Percentiles rank a stretch among this genome's conserved stretches.
phyloP scores from a whole-genome alignment of 92 coral and sea anemone genomes.

The Epizoanthus ramosus region DNA sequence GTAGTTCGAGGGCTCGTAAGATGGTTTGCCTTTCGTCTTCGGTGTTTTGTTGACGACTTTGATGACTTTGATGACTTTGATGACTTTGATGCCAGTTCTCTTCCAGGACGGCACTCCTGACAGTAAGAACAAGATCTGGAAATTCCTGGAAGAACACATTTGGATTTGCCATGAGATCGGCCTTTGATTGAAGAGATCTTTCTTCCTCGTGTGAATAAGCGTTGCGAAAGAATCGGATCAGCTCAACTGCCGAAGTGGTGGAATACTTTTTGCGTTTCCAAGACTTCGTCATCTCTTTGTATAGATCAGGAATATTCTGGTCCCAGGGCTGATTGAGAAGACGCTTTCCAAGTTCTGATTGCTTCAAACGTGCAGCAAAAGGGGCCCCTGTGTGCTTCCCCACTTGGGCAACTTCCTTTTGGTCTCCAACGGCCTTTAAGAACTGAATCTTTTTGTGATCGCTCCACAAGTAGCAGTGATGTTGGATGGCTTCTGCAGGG shows the following conservation, averaged over 20 bases:
- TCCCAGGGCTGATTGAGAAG: no score
- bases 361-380: no score
- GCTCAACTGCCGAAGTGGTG: conserved; percentile 45
- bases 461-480: conserved; percentile 66
- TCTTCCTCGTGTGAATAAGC: conserved; percentile 67
- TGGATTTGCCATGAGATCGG: conserved; percentile 24
- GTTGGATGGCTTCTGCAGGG: conserved; percentile 25
- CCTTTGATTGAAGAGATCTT: conserved; percentile 33
- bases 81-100: no score
- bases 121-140: no score
- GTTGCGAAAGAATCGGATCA: conserved; percentile 63
- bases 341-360: no score
- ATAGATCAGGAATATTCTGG: no score
- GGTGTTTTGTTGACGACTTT: no score
- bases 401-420: conserved; percentile 13
- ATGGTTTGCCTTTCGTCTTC: no score
- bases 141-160: conserved; percentile 22
- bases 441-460: conserved; percentile 59
- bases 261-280: not conserved
- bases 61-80: no score
- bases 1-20: no score
- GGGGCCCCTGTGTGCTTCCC: not conserved
- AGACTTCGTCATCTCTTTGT: no score
- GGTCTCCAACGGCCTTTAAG: conserved; percentile 64
- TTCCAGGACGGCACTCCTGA: no score